Conservation (phyloP, 64 coral and sea anemone genomes). For the Actinia tenebrosa region DNA sequence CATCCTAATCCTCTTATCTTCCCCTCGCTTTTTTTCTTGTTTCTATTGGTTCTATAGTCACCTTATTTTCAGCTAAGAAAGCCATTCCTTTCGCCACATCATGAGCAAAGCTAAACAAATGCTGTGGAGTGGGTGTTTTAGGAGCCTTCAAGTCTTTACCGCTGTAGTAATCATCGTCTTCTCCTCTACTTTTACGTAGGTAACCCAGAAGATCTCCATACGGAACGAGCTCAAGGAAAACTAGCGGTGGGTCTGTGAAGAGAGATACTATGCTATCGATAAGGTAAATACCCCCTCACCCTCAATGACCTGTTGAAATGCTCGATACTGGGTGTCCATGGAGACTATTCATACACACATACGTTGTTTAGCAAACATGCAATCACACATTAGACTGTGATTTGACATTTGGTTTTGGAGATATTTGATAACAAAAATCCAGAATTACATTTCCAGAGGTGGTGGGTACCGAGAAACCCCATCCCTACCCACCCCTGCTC, state of each 20-base stretch:
- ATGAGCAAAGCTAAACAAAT: slow-evolving; percentile 14
- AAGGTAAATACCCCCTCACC: not conserved
- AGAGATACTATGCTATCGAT: not conserved
- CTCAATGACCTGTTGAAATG: too few species aligned
- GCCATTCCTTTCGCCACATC: slow-evolving; percentile 30
- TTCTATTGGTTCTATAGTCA: not conserved
- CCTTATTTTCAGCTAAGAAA: slow-evolving; percentile 16
- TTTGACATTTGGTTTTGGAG: too few species aligned
- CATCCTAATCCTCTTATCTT: not conserved
- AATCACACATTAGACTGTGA: too few species aligned
- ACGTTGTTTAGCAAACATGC: too few species aligned
- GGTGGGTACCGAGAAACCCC: too few species aligned
- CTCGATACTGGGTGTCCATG: too few species aligned
- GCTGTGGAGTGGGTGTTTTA: not conserved
- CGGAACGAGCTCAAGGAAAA: not conserved
- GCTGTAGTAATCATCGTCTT: slow-evolving; percentile 11
- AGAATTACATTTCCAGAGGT: too few species aligned
- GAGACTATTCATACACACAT: too few species aligned
- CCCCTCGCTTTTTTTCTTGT: not conserved
- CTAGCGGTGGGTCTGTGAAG: not conserved
- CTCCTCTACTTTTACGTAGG: not conserved
- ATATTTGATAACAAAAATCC: too few species aligned
- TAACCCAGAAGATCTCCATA: slow-evolving; percentile 8
- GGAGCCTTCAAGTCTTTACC: not conserved
- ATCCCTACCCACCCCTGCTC: too few species aligned